Percentiles rank a stretch among this genome's conserved stretches.
These are phyloP conservation scores for Rhamnusium bicolor DNA, from an alignment of 2,888 invertebrate genomes.

Conservation along the genomic window DNA sequence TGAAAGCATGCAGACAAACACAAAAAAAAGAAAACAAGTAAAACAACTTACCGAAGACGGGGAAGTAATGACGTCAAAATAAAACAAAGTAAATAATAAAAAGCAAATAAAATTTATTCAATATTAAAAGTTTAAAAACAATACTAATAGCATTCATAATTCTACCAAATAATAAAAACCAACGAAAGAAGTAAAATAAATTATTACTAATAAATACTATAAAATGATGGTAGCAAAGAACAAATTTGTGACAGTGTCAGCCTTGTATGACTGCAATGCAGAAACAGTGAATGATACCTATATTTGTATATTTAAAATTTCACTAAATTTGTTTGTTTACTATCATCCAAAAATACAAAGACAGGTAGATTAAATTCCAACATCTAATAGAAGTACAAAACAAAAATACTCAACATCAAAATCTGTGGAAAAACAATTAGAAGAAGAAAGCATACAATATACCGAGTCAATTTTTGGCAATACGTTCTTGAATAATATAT, in stretches of 20 bases:
- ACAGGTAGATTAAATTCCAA: neutral
- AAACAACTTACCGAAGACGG: slow-evolving; percentile 13
- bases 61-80: slow-evolving; percentile 32
- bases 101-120: slow-evolving; percentile 41
- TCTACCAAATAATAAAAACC: slow-evolving; percentile 3
- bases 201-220: neutral
- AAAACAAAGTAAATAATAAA: slow-evolving; percentile 39
- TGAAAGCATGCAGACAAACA: slow-evolving; percentile 27
- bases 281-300: too few species aligned
- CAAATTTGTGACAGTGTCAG: too few species aligned
- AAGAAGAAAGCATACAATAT: slow-evolving; percentile 34
- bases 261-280: too few species aligned
- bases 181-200: slow-evolving; percentile 1
- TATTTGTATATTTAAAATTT: too few species aligned
- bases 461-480: slow-evolving; percentile 65
- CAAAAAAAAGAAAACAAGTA: slow-evolving; percentile 25
- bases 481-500: slow-evolving; percentile 55
- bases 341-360: neutral
- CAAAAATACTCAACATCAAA: slow-evolving; percentile 53
- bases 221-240: neutral
- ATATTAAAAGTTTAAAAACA: slow-evolving; percentile 19
- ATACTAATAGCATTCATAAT: slow-evolving; percentile 15
- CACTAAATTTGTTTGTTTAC: neutral
- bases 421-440: slow-evolving; percentile 42
- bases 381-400: slow-evolving; percentile 52